Percentiles rank a stretch among this genome's conserved stretches.
phyloP scores from a whole-genome alignment of 2,888 invertebrate species.

The Osedax fenrisi region DNA sequence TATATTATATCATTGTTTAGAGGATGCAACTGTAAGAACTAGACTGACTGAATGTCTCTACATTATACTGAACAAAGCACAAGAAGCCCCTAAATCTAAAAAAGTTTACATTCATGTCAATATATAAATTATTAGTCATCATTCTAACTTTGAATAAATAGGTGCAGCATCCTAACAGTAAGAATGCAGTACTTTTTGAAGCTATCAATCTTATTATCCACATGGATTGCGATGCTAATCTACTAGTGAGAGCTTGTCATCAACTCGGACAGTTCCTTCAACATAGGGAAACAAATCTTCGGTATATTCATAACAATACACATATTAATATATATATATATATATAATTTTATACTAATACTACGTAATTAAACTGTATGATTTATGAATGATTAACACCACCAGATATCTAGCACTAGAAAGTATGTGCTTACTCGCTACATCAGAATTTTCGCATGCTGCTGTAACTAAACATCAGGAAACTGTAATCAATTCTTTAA shows the following conservation, averaged over 20 bases:
- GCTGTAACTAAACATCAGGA: slow-evolving; percentile 99
- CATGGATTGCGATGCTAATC: slow-evolving; percentile 89
- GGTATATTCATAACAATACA: slow-evolving; percentile 53
- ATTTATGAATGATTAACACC: not conserved
- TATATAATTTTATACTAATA: not conserved
- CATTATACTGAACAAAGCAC: slow-evolving; percentile 93
- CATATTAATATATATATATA: not conserved
- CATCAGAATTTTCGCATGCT: slow-evolving; percentile 97
- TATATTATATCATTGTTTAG: slow-evolving; percentile 35
- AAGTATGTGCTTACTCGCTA: slow-evolving; percentile 96
- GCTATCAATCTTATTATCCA: slow-evolving; percentile 98
- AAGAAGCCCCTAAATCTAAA: slow-evolving; percentile 91
- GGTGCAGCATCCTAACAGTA: slow-evolving; percentile 98
- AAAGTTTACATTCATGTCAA: slow-evolving; percentile 54
- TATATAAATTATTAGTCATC: not conserved
- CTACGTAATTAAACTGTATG: not conserved
- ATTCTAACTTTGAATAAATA: too few relatives aligned
- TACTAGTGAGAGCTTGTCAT: slow-evolving; percentile 92
- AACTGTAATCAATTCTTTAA: slow-evolving; percentile 94
- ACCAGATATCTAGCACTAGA: slow-evolving; percentile 81
- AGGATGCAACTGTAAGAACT: slow-evolving; percentile 85
- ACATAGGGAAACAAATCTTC: slow-evolving; percentile 82
- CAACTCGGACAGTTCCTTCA: slow-evolving; percentile 93
- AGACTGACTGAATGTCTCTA: slow-evolving; percentile 92
- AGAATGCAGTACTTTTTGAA: slow-evolving; percentile 97